Base-by-base conservation (phyloP, 2,797 vertebrate species). In the Zalophus californianus region DNA sequence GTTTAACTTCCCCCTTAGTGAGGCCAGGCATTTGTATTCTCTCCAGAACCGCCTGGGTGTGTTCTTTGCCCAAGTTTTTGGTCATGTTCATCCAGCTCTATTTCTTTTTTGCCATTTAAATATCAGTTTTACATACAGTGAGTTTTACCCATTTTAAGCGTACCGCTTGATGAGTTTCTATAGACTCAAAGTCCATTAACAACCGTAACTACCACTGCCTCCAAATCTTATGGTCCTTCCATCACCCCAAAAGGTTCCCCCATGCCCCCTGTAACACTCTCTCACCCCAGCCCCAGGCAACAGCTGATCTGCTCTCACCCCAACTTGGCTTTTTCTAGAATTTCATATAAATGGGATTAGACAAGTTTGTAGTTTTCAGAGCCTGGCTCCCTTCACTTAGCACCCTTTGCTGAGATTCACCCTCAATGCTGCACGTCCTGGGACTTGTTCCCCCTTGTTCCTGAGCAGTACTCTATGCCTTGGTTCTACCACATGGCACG, bases 381-480 rank as follows among this genome's bases (percentile, higher is more conserved):
- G 38, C 21, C 48, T 64, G 72, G 56, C 79, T 72, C 60, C 75
- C 52, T 54, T 85, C 56, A 18, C 6, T 41, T 2, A 14, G 70
- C 73, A 32, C 29, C 10, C 10, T 13, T 27, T 89, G 29, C 13
- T 80, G 64, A 50, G 32, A 68, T 56, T 73, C 38, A 56, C 32
- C 64, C 48, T 66, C 7, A 25, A 21, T 18, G 23, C 20, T 32
- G 9, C 27, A 7, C 1, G 0, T 25, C 32, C 18, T 16, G 29
- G 58, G 0, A 12, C 52, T 20, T 54, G 11, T 7, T 44, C 77
- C 68, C 77, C 68, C 58, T 68, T 32, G 73, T 23, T 75, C 21
- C 64, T 21, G 35, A 48, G 44, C 7, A 38, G 11, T 12, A 32
- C 23, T 79, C n/a, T 10, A 23, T 0, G 7, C 8, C 0, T 9